These are phyloP conservation scores for Boleophthalmus pectinirostris DNA, from an alignment of 2,113 vertebrate species.

Conservation along the genomic window DNA sequence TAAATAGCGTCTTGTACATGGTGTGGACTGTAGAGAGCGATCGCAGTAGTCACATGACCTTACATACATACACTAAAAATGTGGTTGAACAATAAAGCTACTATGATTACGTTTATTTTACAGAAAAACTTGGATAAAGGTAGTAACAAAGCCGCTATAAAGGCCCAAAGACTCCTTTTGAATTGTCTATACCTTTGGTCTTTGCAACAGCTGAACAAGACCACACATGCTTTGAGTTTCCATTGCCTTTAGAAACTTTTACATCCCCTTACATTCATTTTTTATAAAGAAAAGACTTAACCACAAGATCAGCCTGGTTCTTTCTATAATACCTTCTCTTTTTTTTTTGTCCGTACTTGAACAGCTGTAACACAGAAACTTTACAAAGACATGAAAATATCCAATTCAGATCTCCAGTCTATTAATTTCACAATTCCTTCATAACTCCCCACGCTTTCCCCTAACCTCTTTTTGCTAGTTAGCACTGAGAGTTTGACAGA, in stretches of 20 bases:
- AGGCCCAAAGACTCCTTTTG: not conserved
- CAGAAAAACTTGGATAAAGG: not conserved
- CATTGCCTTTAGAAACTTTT: not conserved
- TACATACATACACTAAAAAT: too few relatives aligned
- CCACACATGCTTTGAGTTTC: not conserved
- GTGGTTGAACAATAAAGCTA: too few relatives aligned
- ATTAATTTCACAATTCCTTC: constrained; percentile 20
- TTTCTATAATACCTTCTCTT: not conserved
- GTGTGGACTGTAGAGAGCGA: too few relatives aligned
- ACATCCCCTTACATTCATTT: not conserved
- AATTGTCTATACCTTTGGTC: not conserved
- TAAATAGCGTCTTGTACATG: too few relatives aligned
- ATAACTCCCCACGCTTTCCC: constrained; percentile 19
- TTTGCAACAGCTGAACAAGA: not conserved
- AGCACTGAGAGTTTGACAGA: constrained; percentile 15
- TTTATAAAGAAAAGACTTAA: not conserved
- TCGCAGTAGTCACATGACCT: too few relatives aligned
- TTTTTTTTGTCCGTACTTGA: not conserved
- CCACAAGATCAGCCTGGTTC: not conserved
- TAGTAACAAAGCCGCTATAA: not conserved
- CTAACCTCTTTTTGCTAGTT: constrained; percentile 41
- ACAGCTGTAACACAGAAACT: not conserved
- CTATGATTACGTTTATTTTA: too few relatives aligned
- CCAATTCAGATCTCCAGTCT: constrained; percentile 11
- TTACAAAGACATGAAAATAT: not conserved